These are phyloP conservation scores for Chionoecetes opilio DNA, from an alignment of 1,140 invertebrate species.

Conservation along the genomic window DNA sequence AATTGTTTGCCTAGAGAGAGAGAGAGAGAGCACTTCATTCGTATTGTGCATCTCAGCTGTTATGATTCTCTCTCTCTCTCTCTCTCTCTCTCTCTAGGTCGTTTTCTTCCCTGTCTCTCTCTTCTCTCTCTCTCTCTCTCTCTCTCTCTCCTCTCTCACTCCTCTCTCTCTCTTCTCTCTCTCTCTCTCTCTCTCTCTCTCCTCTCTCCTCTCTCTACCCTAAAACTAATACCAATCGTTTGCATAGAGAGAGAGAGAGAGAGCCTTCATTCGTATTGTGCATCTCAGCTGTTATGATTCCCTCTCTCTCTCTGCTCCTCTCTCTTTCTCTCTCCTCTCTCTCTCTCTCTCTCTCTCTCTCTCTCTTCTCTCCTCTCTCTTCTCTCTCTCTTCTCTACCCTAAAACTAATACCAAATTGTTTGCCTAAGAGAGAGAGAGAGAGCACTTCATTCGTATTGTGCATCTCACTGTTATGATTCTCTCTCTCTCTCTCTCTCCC, in stretches of 20 bases:
- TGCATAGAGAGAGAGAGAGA: too few relatives aligned
- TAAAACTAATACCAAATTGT: too few relatives aligned
- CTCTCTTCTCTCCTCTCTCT: not conserved
- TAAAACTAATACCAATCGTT: not conserved
- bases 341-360: conserved; percentile 39
- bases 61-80: not conserved
- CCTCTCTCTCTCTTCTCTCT: conserved; percentile 51
- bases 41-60: too few relatives aligned
- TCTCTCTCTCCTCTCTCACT: conserved; percentile 20
- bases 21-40: too few relatives aligned
- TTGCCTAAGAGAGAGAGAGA: too few relatives aligned
- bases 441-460: too few relatives aligned
- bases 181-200: conserved; percentile 56
- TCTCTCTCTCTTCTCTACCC: not conserved
- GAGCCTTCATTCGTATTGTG: too few relatives aligned
- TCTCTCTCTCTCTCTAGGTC: not conserved
- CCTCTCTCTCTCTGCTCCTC: not conserved
- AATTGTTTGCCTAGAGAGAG: too few relatives aligned
- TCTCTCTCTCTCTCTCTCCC: not conserved
- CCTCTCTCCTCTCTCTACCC: not conserved
- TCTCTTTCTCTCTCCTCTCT: not conserved
- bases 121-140: conserved; percentile 38
- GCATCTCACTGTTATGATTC: too few relatives aligned
- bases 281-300: too few relatives aligned
- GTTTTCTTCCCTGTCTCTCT: not conserved